Evolutionary conservation across 2,797 vertebrate species (phyloP).

Genomic region (Arvicola amphibius): DNA sequence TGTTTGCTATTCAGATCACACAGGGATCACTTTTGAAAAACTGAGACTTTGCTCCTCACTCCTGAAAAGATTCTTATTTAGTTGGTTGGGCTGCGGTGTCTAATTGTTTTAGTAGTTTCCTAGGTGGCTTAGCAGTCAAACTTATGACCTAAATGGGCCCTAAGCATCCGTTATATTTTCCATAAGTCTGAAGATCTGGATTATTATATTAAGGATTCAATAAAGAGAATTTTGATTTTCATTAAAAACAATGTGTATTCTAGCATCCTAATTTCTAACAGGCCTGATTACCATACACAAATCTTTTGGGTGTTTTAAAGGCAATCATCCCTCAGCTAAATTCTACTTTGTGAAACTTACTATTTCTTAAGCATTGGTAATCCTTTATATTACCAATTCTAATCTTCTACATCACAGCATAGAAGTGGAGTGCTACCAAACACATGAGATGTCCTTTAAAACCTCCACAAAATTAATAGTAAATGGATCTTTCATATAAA

Average conservation of each 20-base stretch:
- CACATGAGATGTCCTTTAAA: no score
- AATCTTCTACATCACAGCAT: no score
- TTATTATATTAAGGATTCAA: conserved; percentile 30
- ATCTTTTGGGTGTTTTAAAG: no score
- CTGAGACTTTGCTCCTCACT: not conserved
- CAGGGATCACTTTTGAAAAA: not conserved
- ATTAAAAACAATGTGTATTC: not conserved
- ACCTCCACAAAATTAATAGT: no score
- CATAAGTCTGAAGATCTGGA: not conserved
- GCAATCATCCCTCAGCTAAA: no score
- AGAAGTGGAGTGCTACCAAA: no score
- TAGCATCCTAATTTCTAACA: no score
- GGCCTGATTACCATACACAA: no score
- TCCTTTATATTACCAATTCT: no score
- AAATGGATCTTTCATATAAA: no score
- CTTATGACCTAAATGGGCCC: not conserved
- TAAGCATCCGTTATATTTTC: not conserved
- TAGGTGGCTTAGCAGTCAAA: conserved; percentile 29
- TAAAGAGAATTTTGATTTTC: conserved; percentile 44
- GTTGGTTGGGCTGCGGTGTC: not conserved
- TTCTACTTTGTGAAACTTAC: no score
- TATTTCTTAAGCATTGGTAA: no score
- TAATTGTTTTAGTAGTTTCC: conserved; percentile 30
- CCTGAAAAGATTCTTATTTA: not conserved
- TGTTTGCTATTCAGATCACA: not conserved